Evolutionary conservation across 2,888 invertebrate genomes (phyloP).

Genomic region (Trissoscelio sp.): DNA sequence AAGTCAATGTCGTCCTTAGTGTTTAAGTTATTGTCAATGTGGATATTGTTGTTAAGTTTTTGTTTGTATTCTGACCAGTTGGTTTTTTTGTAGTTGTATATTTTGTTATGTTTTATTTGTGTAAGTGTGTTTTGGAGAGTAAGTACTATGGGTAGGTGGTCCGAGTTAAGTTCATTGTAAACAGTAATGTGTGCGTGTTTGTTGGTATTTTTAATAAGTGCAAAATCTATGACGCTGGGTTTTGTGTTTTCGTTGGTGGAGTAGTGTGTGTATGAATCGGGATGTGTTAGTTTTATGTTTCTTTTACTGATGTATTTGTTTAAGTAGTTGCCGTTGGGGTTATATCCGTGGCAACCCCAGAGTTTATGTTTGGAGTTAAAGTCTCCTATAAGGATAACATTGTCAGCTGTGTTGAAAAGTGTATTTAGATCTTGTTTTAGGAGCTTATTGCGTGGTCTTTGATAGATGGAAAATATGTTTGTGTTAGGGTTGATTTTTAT

Average conservation of each 20-base stretch:
- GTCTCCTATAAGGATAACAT: conserved; percentile 13
- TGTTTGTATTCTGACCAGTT: not conserved
- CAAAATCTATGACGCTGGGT: not conserved
- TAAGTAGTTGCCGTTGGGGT: not conserved
- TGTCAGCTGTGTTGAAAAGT: not conserved
- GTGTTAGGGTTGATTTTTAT: not conserved
- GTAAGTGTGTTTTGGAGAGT: not conserved
- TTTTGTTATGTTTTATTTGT: not conserved
- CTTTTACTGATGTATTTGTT: not conserved
- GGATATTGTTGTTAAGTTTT: not conserved
- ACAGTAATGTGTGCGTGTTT: not conserved
- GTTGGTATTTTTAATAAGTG: not conserved
- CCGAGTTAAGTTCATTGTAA: not conserved
- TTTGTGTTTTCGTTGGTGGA: not conserved
- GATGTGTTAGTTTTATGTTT: not conserved
- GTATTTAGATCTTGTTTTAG: not conserved
- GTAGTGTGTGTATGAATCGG: not conserved
- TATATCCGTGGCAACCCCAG: not conserved
- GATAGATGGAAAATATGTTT: conserved; percentile 11
- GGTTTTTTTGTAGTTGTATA: not conserved
- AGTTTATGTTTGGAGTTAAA: conserved; percentile 27
- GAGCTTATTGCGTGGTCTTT: not conserved
- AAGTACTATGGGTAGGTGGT: not conserved
- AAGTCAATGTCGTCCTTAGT: too few relatives aligned
- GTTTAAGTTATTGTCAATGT: too few relatives aligned